Evolutionary conservation across 1,140 invertebrate genomes (phyloP).

Genomic region (Aphidius ervi): DNA sequence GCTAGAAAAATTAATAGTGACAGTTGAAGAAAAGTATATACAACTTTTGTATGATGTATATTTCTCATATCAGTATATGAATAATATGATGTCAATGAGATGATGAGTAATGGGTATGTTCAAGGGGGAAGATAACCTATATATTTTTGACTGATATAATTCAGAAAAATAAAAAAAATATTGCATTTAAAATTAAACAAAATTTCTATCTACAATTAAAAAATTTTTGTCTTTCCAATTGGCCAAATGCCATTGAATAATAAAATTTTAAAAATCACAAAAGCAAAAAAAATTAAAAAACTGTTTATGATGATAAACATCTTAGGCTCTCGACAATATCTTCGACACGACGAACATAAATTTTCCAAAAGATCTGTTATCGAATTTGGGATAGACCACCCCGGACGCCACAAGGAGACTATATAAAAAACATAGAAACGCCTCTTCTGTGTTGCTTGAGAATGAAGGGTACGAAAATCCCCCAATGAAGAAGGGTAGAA

Average conservation of each 20-base stretch:
- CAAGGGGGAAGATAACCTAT: no score
- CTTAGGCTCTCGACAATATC: not conserved
- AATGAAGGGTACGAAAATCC: constrained; percentile 2
- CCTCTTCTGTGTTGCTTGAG: not conserved
- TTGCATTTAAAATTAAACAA: no score
- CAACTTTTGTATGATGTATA: not conserved
- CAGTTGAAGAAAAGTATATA: not conserved
- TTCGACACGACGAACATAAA: constrained; percentile 9
- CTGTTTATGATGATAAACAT: no score
- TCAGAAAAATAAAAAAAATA: no score
- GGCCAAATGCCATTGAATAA: no score
- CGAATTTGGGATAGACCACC: constrained; percentile 4
- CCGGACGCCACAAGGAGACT: constrained; percentile 8
- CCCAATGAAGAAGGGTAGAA: not conserved
- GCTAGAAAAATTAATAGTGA: constrained; percentile 3
- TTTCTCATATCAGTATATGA: no score
- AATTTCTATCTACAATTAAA: no score
- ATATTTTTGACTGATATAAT: no score
- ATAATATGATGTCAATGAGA: no score
- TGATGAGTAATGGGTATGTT: not conserved
- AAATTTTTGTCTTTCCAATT: no score
- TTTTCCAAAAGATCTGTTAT: constrained; percentile 10
- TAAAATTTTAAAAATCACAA: no score
- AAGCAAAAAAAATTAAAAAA: no score
- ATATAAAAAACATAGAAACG: constrained; percentile 16